phyloP scores from a whole-genome alignment of 2,797 vertebrate species.

The Oreortyx pictus region DNA sequence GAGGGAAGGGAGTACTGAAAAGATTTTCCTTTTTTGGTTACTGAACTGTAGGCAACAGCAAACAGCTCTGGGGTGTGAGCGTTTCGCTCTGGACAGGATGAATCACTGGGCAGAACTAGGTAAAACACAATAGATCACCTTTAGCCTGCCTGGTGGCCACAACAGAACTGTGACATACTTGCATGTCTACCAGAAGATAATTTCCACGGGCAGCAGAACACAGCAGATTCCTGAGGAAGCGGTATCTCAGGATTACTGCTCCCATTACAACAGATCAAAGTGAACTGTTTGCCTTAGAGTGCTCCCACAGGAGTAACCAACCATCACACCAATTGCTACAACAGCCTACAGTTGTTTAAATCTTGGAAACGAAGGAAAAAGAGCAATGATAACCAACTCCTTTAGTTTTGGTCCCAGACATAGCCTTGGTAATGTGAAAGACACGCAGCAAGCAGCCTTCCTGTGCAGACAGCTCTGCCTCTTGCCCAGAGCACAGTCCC shows the following conservation, averaged over 20 bases:
- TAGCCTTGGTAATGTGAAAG: background rate
- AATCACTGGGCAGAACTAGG: background rate
- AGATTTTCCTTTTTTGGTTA: background rate
- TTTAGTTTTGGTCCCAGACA: conserved; percentile 25
- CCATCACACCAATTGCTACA: conserved; percentile 7
- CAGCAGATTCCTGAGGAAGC: conserved; percentile 1
- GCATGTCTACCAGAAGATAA: background rate
- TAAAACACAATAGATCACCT: background rate
- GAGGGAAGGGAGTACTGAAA: background rate
- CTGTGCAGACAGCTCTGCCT: background rate
- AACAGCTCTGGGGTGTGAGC: background rate
- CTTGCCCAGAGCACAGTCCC: background rate
- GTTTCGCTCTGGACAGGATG: background rate
- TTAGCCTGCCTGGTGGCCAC: background rate
- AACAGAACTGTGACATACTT: background rate
- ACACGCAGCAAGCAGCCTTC: background rate
- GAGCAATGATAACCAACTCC: conserved; percentile 19
- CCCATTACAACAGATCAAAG: conserved; percentile 55
- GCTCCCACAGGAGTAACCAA: conserved; percentile 45
- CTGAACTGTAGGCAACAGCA: background rate
- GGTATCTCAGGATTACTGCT: conserved; percentile 40
- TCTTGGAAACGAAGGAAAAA: conserved; percentile 50
- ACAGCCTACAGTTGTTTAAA: conserved; percentile 41
- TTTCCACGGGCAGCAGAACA: background rate
- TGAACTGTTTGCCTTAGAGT: conserved; percentile 40